Conservation (phyloP, 2,113 vertebrate genomes). For the Callionymus lyra region DNA sequence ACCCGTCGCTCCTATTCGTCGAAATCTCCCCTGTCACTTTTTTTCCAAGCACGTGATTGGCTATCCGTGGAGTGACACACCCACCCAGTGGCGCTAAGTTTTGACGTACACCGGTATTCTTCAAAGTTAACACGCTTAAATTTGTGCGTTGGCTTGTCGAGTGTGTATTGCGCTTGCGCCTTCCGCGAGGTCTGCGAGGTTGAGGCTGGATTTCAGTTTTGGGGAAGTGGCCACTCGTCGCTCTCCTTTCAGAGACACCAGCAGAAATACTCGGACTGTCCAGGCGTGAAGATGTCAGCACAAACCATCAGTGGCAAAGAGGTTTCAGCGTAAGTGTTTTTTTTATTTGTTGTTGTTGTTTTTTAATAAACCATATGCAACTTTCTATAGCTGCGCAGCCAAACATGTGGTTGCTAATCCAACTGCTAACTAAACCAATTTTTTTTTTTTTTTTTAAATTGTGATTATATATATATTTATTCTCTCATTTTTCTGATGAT, state of each 20-base stretch:
- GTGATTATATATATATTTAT: too few species aligned
- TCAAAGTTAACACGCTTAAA: slow-evolving; percentile 15
- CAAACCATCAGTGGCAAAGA: slow-evolving; percentile 67
- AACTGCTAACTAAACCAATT: slow-evolving; percentile 5
- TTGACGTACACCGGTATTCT: slow-evolving; percentile 10
- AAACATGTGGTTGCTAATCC: slow-evolving; percentile 17
- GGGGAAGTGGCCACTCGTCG: not conserved
- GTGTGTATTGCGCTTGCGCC: slow-evolving; percentile 1
- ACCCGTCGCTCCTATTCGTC: slow-evolving; percentile 20
- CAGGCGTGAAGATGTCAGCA: slow-evolving; percentile 52
- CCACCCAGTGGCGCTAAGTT: not conserved
- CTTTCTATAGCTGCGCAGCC: not conserved
- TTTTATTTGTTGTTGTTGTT: not conserved
- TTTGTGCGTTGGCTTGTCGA: not conserved
- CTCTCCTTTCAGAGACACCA: slow-evolving; percentile 1
- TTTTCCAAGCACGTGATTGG: too few species aligned
- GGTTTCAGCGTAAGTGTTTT: slow-evolving; percentile 65
- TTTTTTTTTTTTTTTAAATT: too few species aligned
- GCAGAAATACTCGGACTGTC: not conserved
- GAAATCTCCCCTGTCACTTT: not conserved
- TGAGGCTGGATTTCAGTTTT: slow-evolving; percentile 5
- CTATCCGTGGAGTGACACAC: too few species aligned
- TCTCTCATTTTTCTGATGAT: too few species aligned
- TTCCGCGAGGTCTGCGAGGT: not conserved
- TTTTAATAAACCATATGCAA: not conserved